These are phyloP conservation scores for Ophraella communa DNA, from an alignment of 2,888 invertebrate species.

Conservation along the genomic window DNA sequence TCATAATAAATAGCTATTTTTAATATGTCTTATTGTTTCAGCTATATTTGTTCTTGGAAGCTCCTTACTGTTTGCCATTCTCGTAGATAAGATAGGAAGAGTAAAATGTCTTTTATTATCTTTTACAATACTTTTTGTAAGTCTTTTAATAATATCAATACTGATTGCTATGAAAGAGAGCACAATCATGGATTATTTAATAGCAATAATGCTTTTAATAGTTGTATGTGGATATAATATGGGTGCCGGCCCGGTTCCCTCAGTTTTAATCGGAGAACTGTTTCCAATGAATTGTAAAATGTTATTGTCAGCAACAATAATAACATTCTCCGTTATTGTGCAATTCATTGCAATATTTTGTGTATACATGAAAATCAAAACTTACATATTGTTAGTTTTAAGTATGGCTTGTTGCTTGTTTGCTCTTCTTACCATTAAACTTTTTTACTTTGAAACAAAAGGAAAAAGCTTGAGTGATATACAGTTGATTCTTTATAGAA, in stretches of 20 bases:
- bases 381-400: neutral
- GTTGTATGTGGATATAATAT: neutral
- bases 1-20: too few species aligned
- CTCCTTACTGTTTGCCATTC: neutral
- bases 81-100: neutral
- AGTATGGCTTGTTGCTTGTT: neutral
- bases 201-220: neutral
- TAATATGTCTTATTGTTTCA: neutral
- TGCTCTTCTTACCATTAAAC: neutral
- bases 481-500: neutral
- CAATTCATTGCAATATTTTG: neutral
- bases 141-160: neutral
- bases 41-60: neutral
- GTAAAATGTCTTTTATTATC: neutral
- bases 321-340: neutral
- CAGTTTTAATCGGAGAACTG: slow-evolving; percentile 4
- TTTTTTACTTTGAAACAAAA: neutral
- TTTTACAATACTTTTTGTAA: neutral
- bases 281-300: slow-evolving; percentile 6
- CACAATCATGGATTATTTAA: neutral
- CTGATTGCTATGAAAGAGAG: neutral
- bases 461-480: neutral
- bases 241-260: neutral
- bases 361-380: neutral
- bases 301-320: neutral